A percentile compares a stretch with the other conserved stretches of the same genome.
These are phyloP conservation scores for Eristalinus aeneus DNA, from an alignment of 2,888 invertebrate species.

Conservation along the genomic window DNA sequence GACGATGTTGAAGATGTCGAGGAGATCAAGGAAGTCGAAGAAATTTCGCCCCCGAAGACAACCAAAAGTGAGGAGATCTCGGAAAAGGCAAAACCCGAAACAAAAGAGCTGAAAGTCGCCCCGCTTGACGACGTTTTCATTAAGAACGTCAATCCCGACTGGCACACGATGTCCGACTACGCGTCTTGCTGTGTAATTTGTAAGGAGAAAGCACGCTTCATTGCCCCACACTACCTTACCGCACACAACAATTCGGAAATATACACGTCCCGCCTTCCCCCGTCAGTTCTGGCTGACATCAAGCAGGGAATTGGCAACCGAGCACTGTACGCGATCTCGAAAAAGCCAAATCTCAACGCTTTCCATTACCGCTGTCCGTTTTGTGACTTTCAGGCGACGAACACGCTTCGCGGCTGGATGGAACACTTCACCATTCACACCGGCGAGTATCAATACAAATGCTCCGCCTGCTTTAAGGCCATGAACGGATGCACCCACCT, in stretches of 20 bases:
- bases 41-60: background rate
- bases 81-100: background rate
- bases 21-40: background rate
- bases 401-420: conserved; percentile 76
- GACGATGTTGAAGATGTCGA: background rate
- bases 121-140: background rate
- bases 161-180: conserved; percentile 76
- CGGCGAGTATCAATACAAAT: conserved; percentile 87
- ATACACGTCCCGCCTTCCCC: conserved; percentile 76
- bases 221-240: conserved; percentile 78
- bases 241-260: conserved; percentile 74
- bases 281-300: conserved; percentile 72
- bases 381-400: conserved; percentile 73
- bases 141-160: conserved; percentile 73
- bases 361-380: conserved; percentile 76
- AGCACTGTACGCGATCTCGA: conserved; percentile 42
- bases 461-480: conserved; percentile 82
- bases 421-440: conserved; percentile 90
- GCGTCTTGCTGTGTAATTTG: conserved; percentile 75
- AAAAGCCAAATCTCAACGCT: conserved; percentile 27
- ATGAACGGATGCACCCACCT: conserved; percentile 49
- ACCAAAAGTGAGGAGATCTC: background rate
- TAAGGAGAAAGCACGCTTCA: conserved; percentile 35
- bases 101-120: background rate
- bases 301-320: conserved; percentile 69